Percentiles rank a stretch among this genome's conserved stretches.
Conservation (phyloP, 2,113 vertebrate genomes). For the Chrysemys picta region DNA sequence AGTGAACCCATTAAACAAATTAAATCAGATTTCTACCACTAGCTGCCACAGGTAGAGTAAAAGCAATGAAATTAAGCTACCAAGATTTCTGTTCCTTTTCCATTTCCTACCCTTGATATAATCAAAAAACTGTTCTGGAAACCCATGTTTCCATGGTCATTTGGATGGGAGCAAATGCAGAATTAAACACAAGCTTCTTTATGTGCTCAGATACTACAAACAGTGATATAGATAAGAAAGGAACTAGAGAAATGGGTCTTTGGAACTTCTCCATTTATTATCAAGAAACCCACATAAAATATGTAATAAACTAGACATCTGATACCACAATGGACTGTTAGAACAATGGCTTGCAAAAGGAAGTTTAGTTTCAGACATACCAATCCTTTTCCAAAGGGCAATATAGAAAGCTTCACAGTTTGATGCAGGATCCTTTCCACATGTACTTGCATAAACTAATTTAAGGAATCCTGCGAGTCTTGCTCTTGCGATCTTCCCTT, state of each 20-base stretch:
- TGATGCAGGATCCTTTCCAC: background rate
- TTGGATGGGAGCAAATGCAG: background rate
- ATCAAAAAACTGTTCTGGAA: background rate
- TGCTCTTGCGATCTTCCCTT: background rate
- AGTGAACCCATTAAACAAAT: background rate
- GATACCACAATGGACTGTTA: background rate
- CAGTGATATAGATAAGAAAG: background rate
- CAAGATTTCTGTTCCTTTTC: background rate
- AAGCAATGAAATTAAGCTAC: background rate
- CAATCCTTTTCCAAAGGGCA: background rate
- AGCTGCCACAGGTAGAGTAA: background rate
- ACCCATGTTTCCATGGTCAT: fast-evolving
- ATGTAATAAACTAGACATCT: background rate
- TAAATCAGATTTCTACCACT: background rate
- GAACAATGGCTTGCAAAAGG: background rate
- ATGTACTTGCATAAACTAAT: background rate
- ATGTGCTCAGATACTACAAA: background rate
- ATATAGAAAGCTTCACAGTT: background rate
- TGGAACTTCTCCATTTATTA: background rate
- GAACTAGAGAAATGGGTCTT: background rate
- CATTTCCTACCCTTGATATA: background rate
- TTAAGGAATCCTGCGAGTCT: background rate
- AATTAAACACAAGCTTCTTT: background rate
- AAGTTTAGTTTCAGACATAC: background rate
- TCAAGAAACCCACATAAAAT: background rate